Percentiles rank a stretch among this genome's conserved stretches.
Conservation (phyloP, 2,797 vertebrate genomes). For the Arnoldichthys spilopterus region DNA sequence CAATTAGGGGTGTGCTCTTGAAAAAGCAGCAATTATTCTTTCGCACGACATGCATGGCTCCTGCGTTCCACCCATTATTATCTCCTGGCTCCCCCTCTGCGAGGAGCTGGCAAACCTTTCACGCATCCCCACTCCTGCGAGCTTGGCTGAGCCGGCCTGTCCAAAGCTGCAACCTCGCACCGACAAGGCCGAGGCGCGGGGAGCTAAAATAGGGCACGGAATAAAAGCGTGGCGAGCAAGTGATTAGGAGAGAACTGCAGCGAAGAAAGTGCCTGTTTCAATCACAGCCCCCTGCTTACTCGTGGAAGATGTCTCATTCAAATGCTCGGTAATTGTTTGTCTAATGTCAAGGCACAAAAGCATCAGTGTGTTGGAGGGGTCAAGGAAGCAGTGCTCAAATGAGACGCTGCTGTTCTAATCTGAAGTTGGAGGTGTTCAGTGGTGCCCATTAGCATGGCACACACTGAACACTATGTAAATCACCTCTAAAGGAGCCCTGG, state of each 20-base stretch:
- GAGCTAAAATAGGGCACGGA: slow-evolving; percentile 55
- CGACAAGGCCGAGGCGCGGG: slow-evolving; percentile 49
- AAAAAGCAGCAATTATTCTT: slow-evolving; percentile 84
- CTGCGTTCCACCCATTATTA: slow-evolving; percentile 80
- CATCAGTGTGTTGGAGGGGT: slow-evolving; percentile 37
- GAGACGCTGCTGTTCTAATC: slow-evolving; percentile 43
- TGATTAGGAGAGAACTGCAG: slow-evolving; percentile 48
- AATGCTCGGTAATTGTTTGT: slow-evolving; percentile 57
- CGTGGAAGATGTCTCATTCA: slow-evolving; percentile 51
- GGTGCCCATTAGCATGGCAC: slow-evolving; percentile 43
- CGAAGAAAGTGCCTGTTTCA: slow-evolving; percentile 53
- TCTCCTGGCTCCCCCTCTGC: slow-evolving; percentile 76
- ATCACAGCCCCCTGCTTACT: slow-evolving; percentile 51
- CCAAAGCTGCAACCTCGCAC: slow-evolving; percentile 48
- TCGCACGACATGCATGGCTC: slow-evolving; percentile 78
- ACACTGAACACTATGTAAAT: slow-evolving; percentile 44
- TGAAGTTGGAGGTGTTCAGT: slow-evolving; percentile 38
- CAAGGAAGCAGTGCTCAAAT: slow-evolving; percentile 33
- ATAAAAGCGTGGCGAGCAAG: slow-evolving; percentile 52
- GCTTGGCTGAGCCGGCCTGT: slow-evolving; percentile 67
- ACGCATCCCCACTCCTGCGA: slow-evolving; percentile 68
- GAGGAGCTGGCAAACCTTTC: slow-evolving; percentile 77
- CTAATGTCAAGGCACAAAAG: slow-evolving; percentile 49
- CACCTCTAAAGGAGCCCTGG: slow-evolving; percentile 34
- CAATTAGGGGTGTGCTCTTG: slow-evolving; percentile 84